Conservation (phyloP, 2,888 invertebrate genomes). For the Hermodice carunculata region DNA sequence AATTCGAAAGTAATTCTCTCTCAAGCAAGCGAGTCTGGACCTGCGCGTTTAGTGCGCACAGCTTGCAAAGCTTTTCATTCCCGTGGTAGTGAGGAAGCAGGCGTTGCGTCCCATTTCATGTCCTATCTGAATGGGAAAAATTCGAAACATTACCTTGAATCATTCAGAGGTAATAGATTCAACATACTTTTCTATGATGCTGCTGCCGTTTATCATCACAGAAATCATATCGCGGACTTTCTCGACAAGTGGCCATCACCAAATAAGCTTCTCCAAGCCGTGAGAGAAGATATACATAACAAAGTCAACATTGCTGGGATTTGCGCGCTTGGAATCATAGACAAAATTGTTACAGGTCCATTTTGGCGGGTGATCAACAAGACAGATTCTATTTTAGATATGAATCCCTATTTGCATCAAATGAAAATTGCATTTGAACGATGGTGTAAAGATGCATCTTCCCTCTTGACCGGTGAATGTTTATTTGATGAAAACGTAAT, state of each 20-base stretch:
- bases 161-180: constrained; percentile 10
- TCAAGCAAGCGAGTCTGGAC: not conserved
- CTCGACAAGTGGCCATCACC: not conserved
- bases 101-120: not conserved
- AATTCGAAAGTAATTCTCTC: not conserved
- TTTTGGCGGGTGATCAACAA: not conserved
- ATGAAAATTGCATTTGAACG: not conserved
- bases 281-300: not conserved
- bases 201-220: not conserved
- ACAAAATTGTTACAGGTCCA: constrained; percentile 2
- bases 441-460: constrained; percentile 1
- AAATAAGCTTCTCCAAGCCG: not conserved
- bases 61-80: not conserved
- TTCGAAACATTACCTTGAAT: not conserved
- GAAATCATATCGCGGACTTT: not conserved
- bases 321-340: not conserved
- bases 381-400: not conserved
- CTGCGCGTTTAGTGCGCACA: not conserved
- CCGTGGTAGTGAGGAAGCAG: not conserved
- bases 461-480: not conserved
- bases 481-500: not conserved
- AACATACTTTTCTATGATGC: constrained; percentile 3
- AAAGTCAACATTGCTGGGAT: not conserved
- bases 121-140: not conserved
- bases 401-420: constrained; percentile 1